Conservation (phyloP, 2,888 invertebrate species). For the Hirtodrosophila confusa region DNA sequence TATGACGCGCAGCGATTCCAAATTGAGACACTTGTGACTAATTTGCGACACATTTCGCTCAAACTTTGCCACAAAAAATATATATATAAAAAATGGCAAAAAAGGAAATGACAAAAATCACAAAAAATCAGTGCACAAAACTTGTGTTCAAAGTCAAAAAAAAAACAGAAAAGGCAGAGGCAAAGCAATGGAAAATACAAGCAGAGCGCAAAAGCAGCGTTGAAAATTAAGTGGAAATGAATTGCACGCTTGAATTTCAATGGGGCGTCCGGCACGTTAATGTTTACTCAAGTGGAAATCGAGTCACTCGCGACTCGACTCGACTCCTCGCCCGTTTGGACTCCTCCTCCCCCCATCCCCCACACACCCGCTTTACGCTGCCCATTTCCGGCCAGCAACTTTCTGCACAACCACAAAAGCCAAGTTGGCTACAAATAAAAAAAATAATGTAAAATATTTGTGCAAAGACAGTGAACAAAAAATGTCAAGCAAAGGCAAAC, state of each 20-base stretch:
- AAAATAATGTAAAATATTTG: constrained; percentile 56
- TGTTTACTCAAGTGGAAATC: constrained; percentile 80
- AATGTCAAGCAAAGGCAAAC: constrained; percentile 6
- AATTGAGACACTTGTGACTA: constrained; percentile 70
- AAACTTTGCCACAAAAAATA: constrained; percentile 40
- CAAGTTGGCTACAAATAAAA: constrained; percentile 18
- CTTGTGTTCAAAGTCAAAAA: constrained; percentile 29
- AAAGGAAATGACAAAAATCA: constrained; percentile 68
- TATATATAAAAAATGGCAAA: constrained; percentile 22
- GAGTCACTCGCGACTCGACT: constrained; percentile 65
- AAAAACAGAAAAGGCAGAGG: background rate
- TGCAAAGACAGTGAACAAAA: constrained; percentile 43
- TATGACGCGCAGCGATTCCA: constrained; percentile 35
- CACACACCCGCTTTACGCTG: constrained; percentile 27
- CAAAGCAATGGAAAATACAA: constrained; percentile 21
- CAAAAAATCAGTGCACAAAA: constrained; percentile 42
- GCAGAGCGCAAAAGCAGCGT: constrained; percentile 53
- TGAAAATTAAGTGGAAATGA: constrained; percentile 81
- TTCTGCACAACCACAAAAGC: constrained; percentile 59
- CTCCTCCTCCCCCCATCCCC: background rate
- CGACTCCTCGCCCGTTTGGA: background rate
- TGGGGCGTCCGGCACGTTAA: constrained; percentile 79
- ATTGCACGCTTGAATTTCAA: constrained; percentile 81
- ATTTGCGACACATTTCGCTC: constrained; percentile 67
- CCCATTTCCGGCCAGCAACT: constrained; percentile 69